Conservation (phyloP, 37 sponge, comb jelly and placozoan species). For the Ephydatia muelleri region DNA sequence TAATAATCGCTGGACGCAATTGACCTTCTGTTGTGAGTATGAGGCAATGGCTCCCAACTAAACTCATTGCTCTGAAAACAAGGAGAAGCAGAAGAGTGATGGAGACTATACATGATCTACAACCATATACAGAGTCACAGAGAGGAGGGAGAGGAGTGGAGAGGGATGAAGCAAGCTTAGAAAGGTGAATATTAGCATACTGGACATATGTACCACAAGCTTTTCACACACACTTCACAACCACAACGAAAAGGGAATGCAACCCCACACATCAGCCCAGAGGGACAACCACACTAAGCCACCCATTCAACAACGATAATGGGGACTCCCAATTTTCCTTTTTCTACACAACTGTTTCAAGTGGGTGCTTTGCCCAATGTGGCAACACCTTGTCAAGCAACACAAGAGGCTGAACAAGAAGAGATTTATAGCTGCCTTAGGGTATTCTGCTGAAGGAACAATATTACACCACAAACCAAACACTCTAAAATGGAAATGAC, state of each 20-base stretch:
- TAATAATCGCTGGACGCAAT: conserved; percentile 24
- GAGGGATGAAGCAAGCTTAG: neutral
- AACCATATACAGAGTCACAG: neutral
- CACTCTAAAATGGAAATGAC: neutral
- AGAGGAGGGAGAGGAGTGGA: neutral
- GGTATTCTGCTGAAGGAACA: neutral
- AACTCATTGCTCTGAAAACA: conserved; percentile 41
- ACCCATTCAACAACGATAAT: neutral
- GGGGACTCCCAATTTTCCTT: neutral
- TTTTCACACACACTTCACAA: no score
- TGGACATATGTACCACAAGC: no score
- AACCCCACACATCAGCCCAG: neutral
- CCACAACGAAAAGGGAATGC: no score
- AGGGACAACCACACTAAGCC: neutral
- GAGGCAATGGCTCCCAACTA: conserved; percentile 38
- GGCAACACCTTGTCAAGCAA: neutral
- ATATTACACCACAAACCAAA: neutral
- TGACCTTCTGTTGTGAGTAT: conserved; percentile 15
- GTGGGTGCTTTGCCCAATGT: neutral
- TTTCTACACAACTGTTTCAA: neutral
- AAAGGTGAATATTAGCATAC: no score
- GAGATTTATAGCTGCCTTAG: neutral
- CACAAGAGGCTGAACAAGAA: neutral
- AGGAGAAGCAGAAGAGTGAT: neutral
- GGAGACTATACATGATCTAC: neutral